Evolutionary conservation across 2,888 invertebrate genomes (phyloP).

Genomic region (Yponomeuta evonymella): DNA sequence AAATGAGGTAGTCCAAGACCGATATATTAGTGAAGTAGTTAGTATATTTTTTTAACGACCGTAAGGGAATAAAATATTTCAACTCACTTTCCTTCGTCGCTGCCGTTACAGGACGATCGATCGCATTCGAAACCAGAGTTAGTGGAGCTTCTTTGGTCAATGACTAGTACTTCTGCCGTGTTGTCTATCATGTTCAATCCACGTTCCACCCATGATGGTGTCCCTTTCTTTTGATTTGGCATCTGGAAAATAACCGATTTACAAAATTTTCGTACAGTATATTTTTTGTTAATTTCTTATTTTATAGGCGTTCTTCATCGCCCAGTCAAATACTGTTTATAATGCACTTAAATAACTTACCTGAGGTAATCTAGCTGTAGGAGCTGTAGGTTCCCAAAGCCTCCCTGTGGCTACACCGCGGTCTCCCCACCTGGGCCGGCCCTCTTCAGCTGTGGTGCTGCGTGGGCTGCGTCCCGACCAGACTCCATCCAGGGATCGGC

Average conservation of each 20-base stretch:
- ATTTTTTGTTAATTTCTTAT: too few species aligned
- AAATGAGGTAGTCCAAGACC: too few species aligned
- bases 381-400: slow-evolving; percentile 79
- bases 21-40: too few species aligned
- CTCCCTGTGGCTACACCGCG: slow-evolving; percentile 80
- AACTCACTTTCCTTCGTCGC: slow-evolving; percentile 64
- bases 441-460: slow-evolving; percentile 65
- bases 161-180: slow-evolving; percentile 72
- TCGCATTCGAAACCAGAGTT: slow-evolving; percentile 65
- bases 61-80: neutral
- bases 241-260: slow-evolving; percentile 40
- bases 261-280: too few species aligned
- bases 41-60: neutral
- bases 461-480: slow-evolving; percentile 61
- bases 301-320: too few species aligned
- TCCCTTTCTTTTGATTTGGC: slow-evolving; percentile 68
- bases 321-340: neutral
- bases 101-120: slow-evolving; percentile 63
- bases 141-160: slow-evolving; percentile 72
- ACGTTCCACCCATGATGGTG: slow-evolving; percentile 76
- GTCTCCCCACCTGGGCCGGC: slow-evolving; percentile 85
- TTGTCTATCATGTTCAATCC: slow-evolving; percentile 73
- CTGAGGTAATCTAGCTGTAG: slow-evolving; percentile 67
- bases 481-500: slow-evolving; percentile 41
- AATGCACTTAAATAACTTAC: slow-evolving; percentile 29